Percentiles rank a stretch among this genome's conserved stretches.
Evolutionary conservation across 2,113 vertebrate genomes (phyloP).

Genomic region (Paramisgurnus dabryanus): DNA sequence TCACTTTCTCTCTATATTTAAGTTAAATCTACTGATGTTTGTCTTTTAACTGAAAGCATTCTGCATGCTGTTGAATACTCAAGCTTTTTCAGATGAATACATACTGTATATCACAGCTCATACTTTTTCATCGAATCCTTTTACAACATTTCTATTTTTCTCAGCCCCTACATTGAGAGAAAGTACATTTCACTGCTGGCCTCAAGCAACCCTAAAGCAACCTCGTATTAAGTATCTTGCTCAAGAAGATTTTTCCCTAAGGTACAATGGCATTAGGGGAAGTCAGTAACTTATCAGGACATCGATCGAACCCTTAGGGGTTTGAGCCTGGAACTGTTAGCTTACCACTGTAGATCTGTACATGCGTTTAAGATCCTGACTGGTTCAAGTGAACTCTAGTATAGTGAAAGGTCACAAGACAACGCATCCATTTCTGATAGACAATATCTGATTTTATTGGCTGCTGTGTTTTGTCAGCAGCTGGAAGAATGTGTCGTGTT

Average conservation of each 20-base stretch:
- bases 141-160: background rate
- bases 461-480: conserved; percentile 29
- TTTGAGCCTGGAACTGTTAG: background rate
- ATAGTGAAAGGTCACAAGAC: background rate
- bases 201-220: background rate
- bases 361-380: background rate
- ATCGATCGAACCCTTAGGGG: background rate
- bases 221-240: background rate
- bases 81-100: background rate
- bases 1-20: too few relatives aligned
- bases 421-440: background rate
- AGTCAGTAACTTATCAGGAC: background rate
- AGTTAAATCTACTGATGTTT: too few relatives aligned
- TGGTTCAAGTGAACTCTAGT: background rate
- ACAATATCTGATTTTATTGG: conserved; percentile 3
- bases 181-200: background rate
- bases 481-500: conserved; percentile 42
- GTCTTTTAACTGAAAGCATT: too few relatives aligned
- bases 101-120: background rate
- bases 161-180: background rate
- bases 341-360: background rate
- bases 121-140: background rate
- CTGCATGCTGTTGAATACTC: background rate
- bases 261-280: background rate
- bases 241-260: too few relatives aligned